These are phyloP conservation scores for Enteromius unitaeniatus DNA, from an alignment of 2,797 vertebrate species.

Conservation along the genomic window DNA sequence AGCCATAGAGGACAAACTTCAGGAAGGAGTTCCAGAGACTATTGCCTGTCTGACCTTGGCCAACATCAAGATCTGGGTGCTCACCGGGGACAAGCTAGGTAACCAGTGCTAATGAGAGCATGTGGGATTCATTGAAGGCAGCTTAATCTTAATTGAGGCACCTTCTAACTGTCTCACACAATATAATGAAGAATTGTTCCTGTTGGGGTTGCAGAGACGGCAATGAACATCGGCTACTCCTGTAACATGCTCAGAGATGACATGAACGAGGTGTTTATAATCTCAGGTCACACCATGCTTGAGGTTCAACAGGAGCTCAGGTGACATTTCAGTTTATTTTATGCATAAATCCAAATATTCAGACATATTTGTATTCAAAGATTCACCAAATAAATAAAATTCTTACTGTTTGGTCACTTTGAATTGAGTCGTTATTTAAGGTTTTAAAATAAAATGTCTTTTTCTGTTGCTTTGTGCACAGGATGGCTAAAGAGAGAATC, in stretches of 20 bases:
- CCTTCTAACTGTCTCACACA: neutral
- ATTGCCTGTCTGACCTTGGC: slow-evolving; percentile 81
- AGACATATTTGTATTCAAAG: neutral
- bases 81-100: slow-evolving; percentile 91
- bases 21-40: slow-evolving; percentile 87
- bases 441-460: neutral
- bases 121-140: neutral
- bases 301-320: slow-evolving; percentile 84
- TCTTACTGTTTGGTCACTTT: neutral
- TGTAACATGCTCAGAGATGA: slow-evolving; percentile 85
- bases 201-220: slow-evolving; percentile 80
- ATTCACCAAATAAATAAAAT: neutral
- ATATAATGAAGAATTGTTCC: neutral
- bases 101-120: neutral
- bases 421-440: neutral
- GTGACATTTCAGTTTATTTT: slow-evolving; percentile 64
- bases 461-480: slow-evolving; percentile 59
- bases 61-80: slow-evolving; percentile 89
- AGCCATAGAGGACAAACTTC: slow-evolving; percentile 89
- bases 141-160: slow-evolving; percentile 9
- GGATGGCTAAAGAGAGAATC: slow-evolving; percentile 77
- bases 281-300: slow-evolving; percentile 73
- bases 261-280: slow-evolving; percentile 83
- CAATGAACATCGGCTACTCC: slow-evolving; percentile 87
- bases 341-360: neutral